Evolutionary conservation across 2,888 invertebrate species (phyloP), one percentile per base, ranked within the genome.

Genomic region (Volucella inflata): DNA sequence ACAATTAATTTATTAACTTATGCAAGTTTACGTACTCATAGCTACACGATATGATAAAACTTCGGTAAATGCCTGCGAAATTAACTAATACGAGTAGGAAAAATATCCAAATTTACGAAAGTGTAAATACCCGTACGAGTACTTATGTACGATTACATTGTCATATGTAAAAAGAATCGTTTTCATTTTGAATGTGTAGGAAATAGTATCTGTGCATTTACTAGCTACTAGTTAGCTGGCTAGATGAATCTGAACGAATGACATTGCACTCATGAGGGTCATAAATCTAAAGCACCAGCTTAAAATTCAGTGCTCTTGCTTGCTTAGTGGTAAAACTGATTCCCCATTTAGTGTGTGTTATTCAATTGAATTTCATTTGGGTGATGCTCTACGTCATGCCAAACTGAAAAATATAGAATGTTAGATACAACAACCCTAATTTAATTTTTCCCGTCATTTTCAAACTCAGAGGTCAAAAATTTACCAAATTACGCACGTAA

Each of bases 221-320:
- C 48, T n/a, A 48, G 53, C 40, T 16, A 62, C 11, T 68, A 30
- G 6, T 6, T 48, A 64, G 53, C 62, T 30, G 75, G 60, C 55
- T 64, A 72, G 76, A 81, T 84, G 75, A 85, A 81, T 68, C 53
- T 14, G 48, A 71, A 71, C 72, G 71, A 85, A 85, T 85, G 85
- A 85, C 85, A 85, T 85, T 85, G 85, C 85, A 81, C 81, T 81
- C 85, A 85, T 85, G 85, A 81, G 85, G 81, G 85, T 85, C 81
- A 85, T 85, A 85, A 77, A 85, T 85, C 81, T 80, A 85, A 76
- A 77, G 44, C 85, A 81, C 67, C 71, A 70, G 79, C 84, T 36
- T 9, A 65, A 84, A 83, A 76, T 71, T 48, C 60, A 55, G 51
- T 84, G 16, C 53, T 55, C 59, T 65, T 53, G 53, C 53, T 30